Evolutionary conservation across 1,140 invertebrate genomes (phyloP), one percentile per base, ranked within the genome.

Genomic region (Eumaeus atala): DNA sequence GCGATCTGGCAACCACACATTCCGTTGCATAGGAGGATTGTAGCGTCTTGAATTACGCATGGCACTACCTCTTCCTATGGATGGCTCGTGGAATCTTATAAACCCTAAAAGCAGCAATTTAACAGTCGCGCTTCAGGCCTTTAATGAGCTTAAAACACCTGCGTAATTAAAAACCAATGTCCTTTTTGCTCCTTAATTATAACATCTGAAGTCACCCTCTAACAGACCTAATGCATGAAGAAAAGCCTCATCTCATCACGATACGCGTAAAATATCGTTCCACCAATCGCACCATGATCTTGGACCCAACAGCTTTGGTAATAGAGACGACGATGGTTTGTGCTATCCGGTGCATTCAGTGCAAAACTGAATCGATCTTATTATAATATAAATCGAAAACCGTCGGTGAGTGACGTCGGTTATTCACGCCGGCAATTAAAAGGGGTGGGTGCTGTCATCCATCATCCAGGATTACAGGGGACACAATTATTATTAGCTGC

Each of bases 311-410:
- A 2, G 21, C 21, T 6, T 28, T 28, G 9, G 5, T 16, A 40
- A 44, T 44, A 44, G 7, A 16, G 40, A 2, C 21, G 16, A 10
- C 12, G 16, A 16, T 16, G 9, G 14, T 17, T 5, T 44, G 16
- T 0, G 40, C 14, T 3, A 6, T 28, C 0, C 16, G 3, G 3
- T 18, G 12, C 7, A 44, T 16, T 44, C 14, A 14, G 21, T 56
- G 42, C 42, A 48, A 67, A 28, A 28, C 21, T 3, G 21, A 28
- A 69, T 67, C 63, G 67, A 75, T 71, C 70, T 72, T 72, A 80
- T 80, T 81, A 78, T 81, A 81, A 81, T 81, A 81, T 78, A 81
- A 76, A 81, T 81, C 66, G 77, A 75, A 76, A 80, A 70, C 70
- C 53, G 37, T 59, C 61, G 60, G 59, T 77, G 73, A 79, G 67